Percentiles rank a stretch among this genome's conserved stretches.
phyloP scores from a whole-genome alignment of 2,888 invertebrate species.

The Gonocerus acuteangulatus region DNA sequence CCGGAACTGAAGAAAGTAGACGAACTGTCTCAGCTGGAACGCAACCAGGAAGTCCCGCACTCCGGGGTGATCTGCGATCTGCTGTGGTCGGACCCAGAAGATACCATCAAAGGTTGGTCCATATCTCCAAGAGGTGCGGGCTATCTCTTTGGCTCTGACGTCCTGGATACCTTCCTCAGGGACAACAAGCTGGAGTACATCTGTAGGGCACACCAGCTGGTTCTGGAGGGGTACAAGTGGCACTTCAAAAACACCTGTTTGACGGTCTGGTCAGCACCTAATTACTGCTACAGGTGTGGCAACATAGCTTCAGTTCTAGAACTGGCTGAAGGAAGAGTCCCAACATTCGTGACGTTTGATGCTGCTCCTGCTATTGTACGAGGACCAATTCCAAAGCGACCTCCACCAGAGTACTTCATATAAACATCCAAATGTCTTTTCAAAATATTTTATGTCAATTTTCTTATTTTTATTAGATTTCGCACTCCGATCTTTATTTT shows the following conservation, averaged over 20 bases:
- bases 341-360: slow-evolving; percentile 98
- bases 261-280: slow-evolving; percentile 99
- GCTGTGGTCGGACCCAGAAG: slow-evolving; percentile 98
- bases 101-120: slow-evolving; percentile 84
- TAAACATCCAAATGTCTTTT: too few relatives aligned
- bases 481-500: too few relatives aligned
- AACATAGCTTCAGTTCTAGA: slow-evolving; percentile 99
- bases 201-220: slow-evolving; percentile 96
- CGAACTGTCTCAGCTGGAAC: slow-evolving; percentile 94
- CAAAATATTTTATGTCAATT: too few relatives aligned
- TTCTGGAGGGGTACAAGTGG: slow-evolving; percentile 99
- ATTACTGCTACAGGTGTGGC: slow-evolving; percentile 86
- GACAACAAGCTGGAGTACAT: slow-evolving; percentile 98
- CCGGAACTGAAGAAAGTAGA: slow-evolving; percentile 97
- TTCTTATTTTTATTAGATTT: too few relatives aligned
- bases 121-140: slow-evolving; percentile 98
- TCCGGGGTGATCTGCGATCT: slow-evolving; percentile 99
- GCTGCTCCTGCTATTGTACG: slow-evolving; percentile 79
- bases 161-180: slow-evolving; percentile 92
- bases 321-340: slow-evolving; percentile 91
- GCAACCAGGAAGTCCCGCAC: slow-evolving; percentile 96
- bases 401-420: slow-evolving; percentile 59
- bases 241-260: slow-evolving; percentile 98
- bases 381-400: slow-evolving; percentile 86
- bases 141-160: slow-evolving; percentile 95